Percentiles rank a stretch among this genome's conserved stretches.
Conservation (phyloP, 2,888 invertebrate species). For the Sylvicola cinctus region DNA sequence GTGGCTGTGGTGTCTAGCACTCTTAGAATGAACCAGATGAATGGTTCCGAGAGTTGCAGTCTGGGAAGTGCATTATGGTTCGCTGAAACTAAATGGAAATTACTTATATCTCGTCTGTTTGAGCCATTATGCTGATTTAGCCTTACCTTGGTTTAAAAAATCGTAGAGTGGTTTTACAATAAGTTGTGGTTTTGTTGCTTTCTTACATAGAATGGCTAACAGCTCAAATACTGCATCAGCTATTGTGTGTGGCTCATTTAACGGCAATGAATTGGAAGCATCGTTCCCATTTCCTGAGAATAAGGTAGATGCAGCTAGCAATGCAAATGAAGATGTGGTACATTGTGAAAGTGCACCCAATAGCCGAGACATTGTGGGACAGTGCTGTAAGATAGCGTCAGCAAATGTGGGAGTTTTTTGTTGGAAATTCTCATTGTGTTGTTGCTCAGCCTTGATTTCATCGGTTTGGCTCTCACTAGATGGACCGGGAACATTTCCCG, state of each 20-base stretch:
- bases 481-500: neutral
- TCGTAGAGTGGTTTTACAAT: conserved; percentile 59
- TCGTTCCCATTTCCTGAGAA: conserved; percentile 20
- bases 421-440: conserved; percentile 23
- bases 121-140: no score
- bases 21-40: conserved; percentile 64
- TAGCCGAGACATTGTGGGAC: conserved; percentile 63
- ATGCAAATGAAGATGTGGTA: conserved; percentile 44
- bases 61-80: conserved; percentile 17
- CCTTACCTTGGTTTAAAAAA: conserved; percentile 32
- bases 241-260: conserved; percentile 49
- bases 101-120: neutral
- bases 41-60: conserved; percentile 56
- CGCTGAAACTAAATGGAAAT: conserved; percentile 18
- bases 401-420: conserved; percentile 46
- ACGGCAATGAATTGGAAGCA: conserved; percentile 14
- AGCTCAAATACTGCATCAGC: conserved; percentile 79
- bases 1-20: conserved; percentile 59
- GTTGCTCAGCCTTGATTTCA: conserved; percentile 60
- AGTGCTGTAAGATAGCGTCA: conserved; percentile 57
- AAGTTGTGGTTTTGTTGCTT: conserved; percentile 50
- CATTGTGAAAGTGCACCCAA: conserved; percentile 63
- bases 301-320: conserved; percentile 31
- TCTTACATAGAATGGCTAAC: conserved; percentile 51
- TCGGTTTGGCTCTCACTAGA: conserved; percentile 46